Conservation (phyloP, 2,888 invertebrate species). For the Diarsia dahlii region DNA sequence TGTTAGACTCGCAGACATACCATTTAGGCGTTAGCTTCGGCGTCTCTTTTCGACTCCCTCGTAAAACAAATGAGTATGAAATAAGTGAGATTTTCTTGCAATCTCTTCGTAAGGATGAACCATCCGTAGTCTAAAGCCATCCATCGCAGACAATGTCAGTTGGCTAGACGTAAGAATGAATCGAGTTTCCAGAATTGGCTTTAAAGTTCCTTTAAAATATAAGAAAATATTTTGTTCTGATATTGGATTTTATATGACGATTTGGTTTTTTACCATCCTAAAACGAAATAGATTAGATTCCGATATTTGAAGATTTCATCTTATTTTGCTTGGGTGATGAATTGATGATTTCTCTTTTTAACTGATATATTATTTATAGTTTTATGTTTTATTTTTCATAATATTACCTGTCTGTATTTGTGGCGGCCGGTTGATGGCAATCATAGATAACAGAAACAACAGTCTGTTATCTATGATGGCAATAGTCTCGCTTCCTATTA, state of each 20-base stretch:
- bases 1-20: not conserved
- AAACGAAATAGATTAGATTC: not conserved
- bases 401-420: not conserved
- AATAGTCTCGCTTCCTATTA: too few species aligned
- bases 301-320: not conserved
- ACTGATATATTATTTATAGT: too few species aligned
- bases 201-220: not conserved
- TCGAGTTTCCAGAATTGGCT: constrained; percentile 20
- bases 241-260: not conserved
- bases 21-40: constrained; percentile 2
- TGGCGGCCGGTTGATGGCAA: too few species aligned
- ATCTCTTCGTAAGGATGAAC: constrained; percentile 31
- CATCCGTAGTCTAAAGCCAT: constrained; percentile 33
- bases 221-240: not conserved
- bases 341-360: too few species aligned
- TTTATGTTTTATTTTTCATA: too few species aligned
- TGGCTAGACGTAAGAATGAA: constrained; percentile 39
- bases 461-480: too few species aligned
- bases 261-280: too few species aligned
- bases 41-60: constrained; percentile 5
- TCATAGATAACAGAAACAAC: too few species aligned
- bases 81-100: constrained; percentile 41
- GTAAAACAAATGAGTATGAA: constrained; percentile 47
- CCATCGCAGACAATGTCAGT: constrained; percentile 47
- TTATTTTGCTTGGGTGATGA: not conserved